Percentiles rank a stretch among this genome's conserved stretches.
Conservation (phyloP, 2,797 vertebrate species). For the Champsocephalus esox region DNA sequence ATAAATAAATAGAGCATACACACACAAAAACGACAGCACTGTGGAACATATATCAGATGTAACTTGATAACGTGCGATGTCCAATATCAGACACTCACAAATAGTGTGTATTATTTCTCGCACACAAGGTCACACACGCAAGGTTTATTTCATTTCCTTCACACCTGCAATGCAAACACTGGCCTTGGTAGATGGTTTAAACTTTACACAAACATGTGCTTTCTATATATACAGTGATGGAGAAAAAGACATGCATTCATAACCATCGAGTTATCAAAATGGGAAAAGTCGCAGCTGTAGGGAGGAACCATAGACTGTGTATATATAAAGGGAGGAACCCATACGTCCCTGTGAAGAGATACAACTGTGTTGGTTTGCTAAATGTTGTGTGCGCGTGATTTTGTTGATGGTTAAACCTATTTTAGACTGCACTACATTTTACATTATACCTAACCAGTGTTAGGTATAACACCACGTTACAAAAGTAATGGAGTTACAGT, state of each 20-base stretch:
- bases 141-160: constrained; percentile 59
- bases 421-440: no score
- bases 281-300: constrained; percentile 59
- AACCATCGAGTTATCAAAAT: constrained; percentile 57
- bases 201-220: constrained; percentile 41
- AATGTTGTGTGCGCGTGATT: not conserved
- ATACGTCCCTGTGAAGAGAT: constrained; percentile 54
- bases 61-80: constrained; percentile 17
- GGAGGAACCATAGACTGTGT: constrained; percentile 32
- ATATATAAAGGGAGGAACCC: not conserved
- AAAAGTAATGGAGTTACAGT: no score
- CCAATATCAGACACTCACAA: constrained; percentile 10
- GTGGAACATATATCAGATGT: not conserved
- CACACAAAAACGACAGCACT: not conserved
- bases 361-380: constrained; percentile 4
- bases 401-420: not conserved
- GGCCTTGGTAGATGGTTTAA: constrained; percentile 37
- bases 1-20: not conserved
- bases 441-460: no score
- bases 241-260: constrained; percentile 60
- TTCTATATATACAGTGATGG: constrained; percentile 42
- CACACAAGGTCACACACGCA: constrained; percentile 28
- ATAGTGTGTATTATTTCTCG: constrained; percentile 7
- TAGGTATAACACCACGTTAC: no score
- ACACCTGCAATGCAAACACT: constrained; percentile 61